Evolutionary conservation across 2,888 invertebrate species (phyloP).

Genomic region (Allacma fusca): DNA sequence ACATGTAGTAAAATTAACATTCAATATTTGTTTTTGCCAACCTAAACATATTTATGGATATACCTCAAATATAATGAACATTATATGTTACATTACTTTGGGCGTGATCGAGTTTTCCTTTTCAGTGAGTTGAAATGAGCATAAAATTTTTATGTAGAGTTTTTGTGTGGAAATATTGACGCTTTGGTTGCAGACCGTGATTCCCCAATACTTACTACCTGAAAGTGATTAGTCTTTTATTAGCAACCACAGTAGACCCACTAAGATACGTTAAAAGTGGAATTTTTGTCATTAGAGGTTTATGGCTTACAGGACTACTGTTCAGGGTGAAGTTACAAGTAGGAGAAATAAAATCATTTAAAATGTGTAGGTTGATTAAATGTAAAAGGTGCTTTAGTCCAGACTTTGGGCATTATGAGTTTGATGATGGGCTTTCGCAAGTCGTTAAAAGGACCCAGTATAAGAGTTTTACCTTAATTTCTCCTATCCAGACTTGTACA

Average conservation of each 20-base stretch:
- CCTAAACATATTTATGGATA: too few relatives aligned
- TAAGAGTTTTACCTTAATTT: slow-evolving; percentile 8
- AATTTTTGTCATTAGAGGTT: slow-evolving; percentile 12
- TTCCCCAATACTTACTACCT: not conserved
- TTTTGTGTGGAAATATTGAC: too few relatives aligned
- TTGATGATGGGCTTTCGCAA: not conserved
- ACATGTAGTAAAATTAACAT: too few relatives aligned
- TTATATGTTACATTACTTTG: too few relatives aligned
- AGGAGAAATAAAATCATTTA: slow-evolving; percentile 3
- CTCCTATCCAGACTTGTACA: slow-evolving; percentile 27
- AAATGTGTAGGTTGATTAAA: slow-evolving; percentile 16
- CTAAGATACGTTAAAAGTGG: not conserved
- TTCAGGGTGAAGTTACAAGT: not conserved
- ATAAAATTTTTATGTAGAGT: too few relatives aligned
- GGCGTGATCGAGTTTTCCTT: too few relatives aligned
- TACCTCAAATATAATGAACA: too few relatives aligned
- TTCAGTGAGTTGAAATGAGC: too few relatives aligned
- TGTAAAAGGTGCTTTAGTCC: slow-evolving; percentile 16
- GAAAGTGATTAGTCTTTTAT: not conserved
- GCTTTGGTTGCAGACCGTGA: too few relatives aligned
- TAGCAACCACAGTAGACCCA: not conserved
- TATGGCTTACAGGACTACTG: not conserved
- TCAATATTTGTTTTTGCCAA: too few relatives aligned
- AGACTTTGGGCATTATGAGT: slow-evolving; percentile 12
- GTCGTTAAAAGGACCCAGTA: slow-evolving; percentile 4